Evolutionary conservation across 2,888 invertebrate genomes (phyloP), one percentile per base, ranked within the genome.

Genomic region (Encarsia formosa): DNA sequence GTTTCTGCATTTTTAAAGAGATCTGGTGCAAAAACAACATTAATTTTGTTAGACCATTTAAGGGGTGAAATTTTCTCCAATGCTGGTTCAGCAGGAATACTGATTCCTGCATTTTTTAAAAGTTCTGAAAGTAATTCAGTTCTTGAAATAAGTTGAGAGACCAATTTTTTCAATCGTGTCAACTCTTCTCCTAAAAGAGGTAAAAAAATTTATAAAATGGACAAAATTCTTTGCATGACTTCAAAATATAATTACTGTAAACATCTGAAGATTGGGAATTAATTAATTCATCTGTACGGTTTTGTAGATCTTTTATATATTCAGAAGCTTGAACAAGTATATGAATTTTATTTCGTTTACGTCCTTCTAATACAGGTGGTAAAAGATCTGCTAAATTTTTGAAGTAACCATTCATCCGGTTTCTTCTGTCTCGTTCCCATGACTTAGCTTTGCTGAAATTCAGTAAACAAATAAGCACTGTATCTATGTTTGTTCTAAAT

Each of bases 381-480:
- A 81, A 62, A 41, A 78, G 69, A 63, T 78, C 77, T 44, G 74
- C 72, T 46, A 81, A 66, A 5, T 73, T 73, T 54, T 71, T 71
- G 69, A 80, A 80, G 37, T 75, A 76, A 13, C 74, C 69, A 63
- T 84, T 85, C 66, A 86, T 79, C 68, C 85, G 81, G 62, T 81
- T 80, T 63, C 86, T 77, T 65, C 86, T 77, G 65, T 82, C 81
- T 64, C 83, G 79, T 75, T 86, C 86, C 86, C 85, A 86, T 76
- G 82, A 81, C 65, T 82, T 79, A 59, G 81, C 80, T 65, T 82
- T 81, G 67, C 83, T 83, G n/a, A n/a, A n/a, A n/a, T n/a, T n/a
- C n/a, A n/a, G n/a, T n/a, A n/a, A n/a, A n/a, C n/a, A n/a, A n/a
- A n/a, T n/a, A n/a, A n/a, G n/a, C n/a, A n/a, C n/a, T n/a, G n/a